A percentile compares a stretch with the other conserved stretches of the same genome.
phyloP scores from a whole-genome alignment of 1,140 invertebrate genomes.

The Drosophila bocki region DNA sequence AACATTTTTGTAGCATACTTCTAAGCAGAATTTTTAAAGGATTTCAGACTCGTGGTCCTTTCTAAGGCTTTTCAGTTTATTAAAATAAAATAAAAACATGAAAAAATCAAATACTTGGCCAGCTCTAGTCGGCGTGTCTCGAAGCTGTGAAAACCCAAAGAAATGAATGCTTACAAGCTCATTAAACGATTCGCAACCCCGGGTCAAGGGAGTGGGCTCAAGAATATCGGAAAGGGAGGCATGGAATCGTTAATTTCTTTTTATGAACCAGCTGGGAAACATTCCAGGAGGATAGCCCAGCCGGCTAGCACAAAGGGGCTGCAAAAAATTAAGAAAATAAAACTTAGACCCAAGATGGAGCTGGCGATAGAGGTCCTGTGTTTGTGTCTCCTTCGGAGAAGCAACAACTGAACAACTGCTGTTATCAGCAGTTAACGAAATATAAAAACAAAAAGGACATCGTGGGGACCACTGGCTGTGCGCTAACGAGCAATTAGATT shows the following conservation, averaged over 20 bases:
- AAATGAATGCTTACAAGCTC: constrained; percentile 69
- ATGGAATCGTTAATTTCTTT: constrained; percentile 84
- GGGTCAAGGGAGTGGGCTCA: background rate
- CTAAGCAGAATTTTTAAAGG: no score
- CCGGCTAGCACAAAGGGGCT: constrained; percentile 10
- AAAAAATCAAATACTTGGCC: background rate
- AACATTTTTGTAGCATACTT: background rate
- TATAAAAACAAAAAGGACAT: constrained; percentile 77
- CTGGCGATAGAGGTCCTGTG: background rate
- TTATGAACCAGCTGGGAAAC: constrained; percentile 85
- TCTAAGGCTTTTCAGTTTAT: background rate
- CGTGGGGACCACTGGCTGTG: constrained; percentile 58
- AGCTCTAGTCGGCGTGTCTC: constrained; percentile 7
- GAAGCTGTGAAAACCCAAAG: constrained; percentile 2
- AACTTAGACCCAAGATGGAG: constrained; percentile 65
- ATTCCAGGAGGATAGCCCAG: constrained; percentile 48
- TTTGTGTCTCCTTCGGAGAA: background rate
- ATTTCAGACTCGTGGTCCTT: background rate
- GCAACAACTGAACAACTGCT: constrained; percentile 69
- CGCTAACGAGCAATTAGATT: constrained; percentile 85
- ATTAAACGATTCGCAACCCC: constrained; percentile 77
- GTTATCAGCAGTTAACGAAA: constrained; percentile 85
- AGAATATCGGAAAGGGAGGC: background rate
- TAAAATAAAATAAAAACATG: no score
- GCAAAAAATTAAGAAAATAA: constrained; percentile 74